Conservation (phyloP, 1,140 invertebrate genomes). For the Procambarus clarkii region DNA sequence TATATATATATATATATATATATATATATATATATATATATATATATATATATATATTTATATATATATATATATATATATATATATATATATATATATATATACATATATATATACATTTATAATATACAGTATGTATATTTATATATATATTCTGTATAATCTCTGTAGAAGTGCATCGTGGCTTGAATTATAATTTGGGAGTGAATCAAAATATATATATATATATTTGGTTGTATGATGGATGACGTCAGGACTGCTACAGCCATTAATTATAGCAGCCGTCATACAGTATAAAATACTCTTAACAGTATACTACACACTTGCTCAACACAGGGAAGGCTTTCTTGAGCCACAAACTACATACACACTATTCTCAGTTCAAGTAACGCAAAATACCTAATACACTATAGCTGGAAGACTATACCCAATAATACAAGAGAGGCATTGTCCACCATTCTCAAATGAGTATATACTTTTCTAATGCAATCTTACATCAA, state of each 20-base stretch:
- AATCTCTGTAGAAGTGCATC: conserved; percentile 56
- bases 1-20: background rate
- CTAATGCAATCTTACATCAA: too few species aligned
- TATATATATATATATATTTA: conserved; percentile 13
- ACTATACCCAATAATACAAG: too few species aligned
- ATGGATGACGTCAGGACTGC: conserved; percentile 16
- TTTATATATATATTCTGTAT: background rate
- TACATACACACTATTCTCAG: background rate
- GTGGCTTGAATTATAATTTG: conserved; percentile 37
- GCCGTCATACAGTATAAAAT: conserved; percentile 1
- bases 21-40: conserved; percentile 23
- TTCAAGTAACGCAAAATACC: background rate
- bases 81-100: conserved; percentile 17
- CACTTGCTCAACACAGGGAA: background rate
- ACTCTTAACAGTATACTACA: background rate
- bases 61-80: conserved; percentile 16
- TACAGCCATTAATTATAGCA: conserved; percentile 10
- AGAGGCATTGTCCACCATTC: too few species aligned
- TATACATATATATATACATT: conserved; percentile 19
- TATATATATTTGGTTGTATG: conserved; percentile 20
- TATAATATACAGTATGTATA: background rate
- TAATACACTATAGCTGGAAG: background rate
- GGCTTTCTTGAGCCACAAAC: background rate
- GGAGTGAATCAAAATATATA: conserved; percentile 14
- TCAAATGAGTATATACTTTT: too few species aligned